Evolutionary conservation across 2,797 vertebrate species (phyloP), one percentile per base, ranked within the genome.

Genomic region (Myripristis murdjan): DNA sequence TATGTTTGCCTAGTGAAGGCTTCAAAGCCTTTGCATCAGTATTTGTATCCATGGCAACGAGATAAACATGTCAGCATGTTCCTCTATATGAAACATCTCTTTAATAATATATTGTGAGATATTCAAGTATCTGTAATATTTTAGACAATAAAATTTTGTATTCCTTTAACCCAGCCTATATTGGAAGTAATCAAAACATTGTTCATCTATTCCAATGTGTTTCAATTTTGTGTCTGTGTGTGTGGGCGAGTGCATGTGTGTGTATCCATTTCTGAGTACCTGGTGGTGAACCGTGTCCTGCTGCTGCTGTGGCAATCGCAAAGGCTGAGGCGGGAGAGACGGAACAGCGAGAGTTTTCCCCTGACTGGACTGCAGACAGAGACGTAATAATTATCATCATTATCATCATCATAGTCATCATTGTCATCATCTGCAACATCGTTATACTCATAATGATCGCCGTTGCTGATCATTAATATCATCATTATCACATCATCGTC

Each of bases 321-420:
- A 99, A 99, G 2, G 98, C 98, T 73, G 98, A 99, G 28, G 97
- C 96, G 48, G 98, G 97, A 20, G 98, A 98, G 73, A 99, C 97
- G 0, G 97, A 93, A 77, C 96, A 97, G 84, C 97, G 96, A 24
- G 95, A 91, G 84, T 93, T 97, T 83, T 99, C 98, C 35, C 94
- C 90, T 28, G 93, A 92, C 86, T 97, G 97, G 76, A 94, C 97
- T 99, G 90, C 67, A 89, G 37, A 70, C 58, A 67, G 51, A 86
- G 49, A 73, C 23, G 77, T 59, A 52, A 73, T 78, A 60, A 75
- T 59, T 33, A 77, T 44, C 59, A 71, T 6, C 0, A 7, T 47
- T 31, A 55, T 60, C 53, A 35, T 26, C 37, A 58, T 58, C 28
- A 18, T 46, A 58, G 47, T 26, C 39, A 31, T 31, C 9, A 20